Evolutionary conservation across 1,140 invertebrate genomes (phyloP).

Genomic region (Procambarus virginalis): DNA sequence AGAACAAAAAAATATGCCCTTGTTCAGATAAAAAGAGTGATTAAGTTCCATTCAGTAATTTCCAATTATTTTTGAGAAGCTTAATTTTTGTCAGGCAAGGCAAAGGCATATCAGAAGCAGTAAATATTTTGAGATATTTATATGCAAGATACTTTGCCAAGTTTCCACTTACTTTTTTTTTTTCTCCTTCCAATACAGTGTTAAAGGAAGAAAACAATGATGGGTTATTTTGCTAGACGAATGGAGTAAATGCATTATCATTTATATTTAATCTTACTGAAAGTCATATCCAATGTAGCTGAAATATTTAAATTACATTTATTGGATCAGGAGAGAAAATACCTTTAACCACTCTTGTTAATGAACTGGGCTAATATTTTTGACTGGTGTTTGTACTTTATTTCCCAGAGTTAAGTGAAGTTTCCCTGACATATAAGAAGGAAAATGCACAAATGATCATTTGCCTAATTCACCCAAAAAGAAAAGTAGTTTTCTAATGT

Average conservation of each 20-base stretch:
- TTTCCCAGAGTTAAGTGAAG: conserved; percentile 55
- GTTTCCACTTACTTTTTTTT: too few relatives aligned
- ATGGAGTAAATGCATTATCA: too few relatives aligned
- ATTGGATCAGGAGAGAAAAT: neutral
- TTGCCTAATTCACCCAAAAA: neutral
- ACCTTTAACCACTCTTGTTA: conserved; percentile 22
- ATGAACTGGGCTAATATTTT: conserved; percentile 31
- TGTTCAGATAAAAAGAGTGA: conserved; percentile 21
- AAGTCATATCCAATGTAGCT: too few relatives aligned
- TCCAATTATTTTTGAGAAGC: neutral
- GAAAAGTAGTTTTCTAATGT: neutral
- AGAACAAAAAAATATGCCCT: conserved; percentile 38
- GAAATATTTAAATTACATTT: too few relatives aligned
- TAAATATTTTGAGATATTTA: neutral
- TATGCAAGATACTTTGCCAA: neutral
- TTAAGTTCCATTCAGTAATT: conserved; percentile 4
- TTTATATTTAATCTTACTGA: neutral
- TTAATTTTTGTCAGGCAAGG: neutral
- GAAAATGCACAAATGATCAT: conserved; percentile 42
- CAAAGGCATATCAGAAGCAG: neutral
- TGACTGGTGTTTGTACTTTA: conserved; percentile 59
- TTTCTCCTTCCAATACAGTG: too few relatives aligned
- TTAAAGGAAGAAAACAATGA: too few relatives aligned
- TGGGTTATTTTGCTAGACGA: too few relatives aligned
- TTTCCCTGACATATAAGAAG: conserved; percentile 54